Percentiles rank a stretch among this genome's conserved stretches.
Evolutionary conservation across 2,113 vertebrate genomes (phyloP).

Genomic region (Egretta garzetta): DNA sequence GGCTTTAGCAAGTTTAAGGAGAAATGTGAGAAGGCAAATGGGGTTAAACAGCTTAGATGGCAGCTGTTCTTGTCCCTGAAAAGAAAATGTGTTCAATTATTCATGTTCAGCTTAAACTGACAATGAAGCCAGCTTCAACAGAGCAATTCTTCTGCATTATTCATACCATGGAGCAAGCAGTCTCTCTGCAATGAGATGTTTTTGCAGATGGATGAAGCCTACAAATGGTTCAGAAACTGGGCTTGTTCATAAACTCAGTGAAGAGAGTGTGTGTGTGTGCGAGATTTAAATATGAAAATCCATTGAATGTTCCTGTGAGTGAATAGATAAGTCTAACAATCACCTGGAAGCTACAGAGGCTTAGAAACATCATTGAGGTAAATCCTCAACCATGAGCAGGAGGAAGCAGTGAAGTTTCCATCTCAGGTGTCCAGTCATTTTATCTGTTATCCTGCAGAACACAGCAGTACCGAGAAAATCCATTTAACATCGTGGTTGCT

Average conservation of each 20-base stretch:
- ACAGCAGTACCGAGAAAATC: not conserved
- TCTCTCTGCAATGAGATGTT: not conserved
- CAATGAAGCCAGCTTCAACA: conserved; percentile 54
- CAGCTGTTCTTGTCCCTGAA: conserved; percentile 60
- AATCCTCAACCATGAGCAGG: not conserved
- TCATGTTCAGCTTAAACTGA: conserved; percentile 65
- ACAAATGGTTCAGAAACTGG: not conserved
- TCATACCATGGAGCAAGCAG: not conserved
- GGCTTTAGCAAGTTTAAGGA: not conserved
- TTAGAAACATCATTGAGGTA: not conserved
- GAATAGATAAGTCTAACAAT: not conserved
- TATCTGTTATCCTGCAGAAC: not conserved
- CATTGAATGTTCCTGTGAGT: not conserved
- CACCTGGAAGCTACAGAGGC: not conserved
- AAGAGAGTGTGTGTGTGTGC: not conserved
- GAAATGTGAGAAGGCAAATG: conserved; percentile 48
- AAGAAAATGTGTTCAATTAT: conserved; percentile 69
- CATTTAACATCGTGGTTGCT: not conserved
- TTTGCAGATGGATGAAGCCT: conserved; percentile 15
- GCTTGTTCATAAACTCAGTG: not conserved
- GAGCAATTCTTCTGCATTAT: conserved; percentile 59
- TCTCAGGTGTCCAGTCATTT: not conserved
- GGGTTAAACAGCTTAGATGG: conserved; percentile 57
- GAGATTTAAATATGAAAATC: not conserved
- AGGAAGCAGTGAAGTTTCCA: not conserved